phyloP scores from a whole-genome alignment of 2,113 vertebrate species.

The Forbesichthys papilliferus region DNA sequence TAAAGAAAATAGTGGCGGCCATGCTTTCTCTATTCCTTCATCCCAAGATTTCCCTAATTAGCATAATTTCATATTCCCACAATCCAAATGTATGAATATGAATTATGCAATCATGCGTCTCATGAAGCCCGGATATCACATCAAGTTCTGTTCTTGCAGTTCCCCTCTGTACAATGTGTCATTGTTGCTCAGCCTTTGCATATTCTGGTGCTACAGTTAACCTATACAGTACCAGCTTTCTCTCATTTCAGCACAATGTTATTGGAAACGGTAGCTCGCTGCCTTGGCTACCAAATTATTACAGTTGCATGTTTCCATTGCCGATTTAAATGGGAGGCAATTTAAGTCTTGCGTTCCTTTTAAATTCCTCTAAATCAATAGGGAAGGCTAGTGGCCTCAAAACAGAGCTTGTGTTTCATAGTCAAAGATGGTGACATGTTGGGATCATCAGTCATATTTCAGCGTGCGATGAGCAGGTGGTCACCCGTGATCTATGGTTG shows the following conservation, averaged over 20 bases:
- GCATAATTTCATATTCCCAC: constrained; percentile 38
- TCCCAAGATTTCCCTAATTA: constrained; percentile 20
- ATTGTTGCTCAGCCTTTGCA: constrained; percentile 39
- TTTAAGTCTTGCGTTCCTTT: constrained; percentile 29
- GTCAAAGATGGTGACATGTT: constrained; percentile 23
- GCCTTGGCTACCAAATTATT: constrained; percentile 58
- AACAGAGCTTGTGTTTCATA: constrained; percentile 25
- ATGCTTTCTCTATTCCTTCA: constrained; percentile 24
- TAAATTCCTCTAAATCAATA: constrained; percentile 8
- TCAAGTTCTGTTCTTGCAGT: constrained; percentile 28
- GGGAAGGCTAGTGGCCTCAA: constrained; percentile 7
- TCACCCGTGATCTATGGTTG: constrained; percentile 24
- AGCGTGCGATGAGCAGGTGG: constrained; percentile 57
- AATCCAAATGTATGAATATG: constrained; percentile 9
- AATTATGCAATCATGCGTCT: constrained; percentile 31
- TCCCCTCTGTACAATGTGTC: constrained; percentile 37
- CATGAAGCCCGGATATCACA: constrained; percentile 29
- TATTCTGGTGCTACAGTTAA: constrained; percentile 8
- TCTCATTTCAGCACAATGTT: constrained; percentile 36
- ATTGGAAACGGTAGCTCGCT: constrained; percentile 57
- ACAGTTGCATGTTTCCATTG: constrained; percentile 41
- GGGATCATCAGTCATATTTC: constrained; percentile 36
- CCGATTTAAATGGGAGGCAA: constrained; percentile 37
- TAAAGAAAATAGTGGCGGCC: constrained; percentile 37
- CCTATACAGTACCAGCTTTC: constrained; percentile 8